Evolutionary conservation across 2,797 vertebrate species (phyloP), one percentile per base, ranked within the genome.

Genomic region (Allochrocebus solatus): DNA sequence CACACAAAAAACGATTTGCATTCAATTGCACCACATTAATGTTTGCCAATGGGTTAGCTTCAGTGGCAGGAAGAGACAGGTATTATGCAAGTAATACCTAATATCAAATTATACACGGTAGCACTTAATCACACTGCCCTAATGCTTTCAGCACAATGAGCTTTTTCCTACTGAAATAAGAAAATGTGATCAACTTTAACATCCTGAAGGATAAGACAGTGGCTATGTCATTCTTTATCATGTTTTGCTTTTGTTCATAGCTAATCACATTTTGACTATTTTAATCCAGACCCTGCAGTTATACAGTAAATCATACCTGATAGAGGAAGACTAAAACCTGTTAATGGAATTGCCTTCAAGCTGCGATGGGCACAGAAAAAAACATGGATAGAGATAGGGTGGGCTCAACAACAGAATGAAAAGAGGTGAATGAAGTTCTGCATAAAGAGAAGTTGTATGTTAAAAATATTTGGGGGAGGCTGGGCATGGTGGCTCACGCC

Each of bases 261-360:
- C 78, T 93, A 97, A 97, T 97, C 90, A 70, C 53, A 70, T 94
- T 97, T 81, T 95, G 70, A 93, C 82, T 92, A 41, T 96, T 97
- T 96, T 96, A 97, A 97, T 86, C 41, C n/a, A 78, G 57, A 97
- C 93, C 85, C 95, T 91, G 50, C 19, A 91, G 97, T 91, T 95
- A 93, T 30, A 95, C 30, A 91, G 48, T 97, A 94, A 97, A 97
- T 98, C 95, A 93, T 80, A 84, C 24, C 57, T 78, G 61, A 81
- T 91, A 78, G 84, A 91, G 36, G 50, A 97, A 91, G 48, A 97
- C 57, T 80, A 93, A 97, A 97, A 84, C 79, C 57, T 95, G 28
- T 97, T 91, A 82, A 93, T 96, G 59, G 41, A 70, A 96, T 74
- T 93, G 84, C 10, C 95, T 97, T 95, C n/a, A 83, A 91, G 90